These are phyloP conservation scores for Drosophila acutilabella DNA, from an alignment of 2,888 invertebrate species.

Conservation along the genomic window DNA sequence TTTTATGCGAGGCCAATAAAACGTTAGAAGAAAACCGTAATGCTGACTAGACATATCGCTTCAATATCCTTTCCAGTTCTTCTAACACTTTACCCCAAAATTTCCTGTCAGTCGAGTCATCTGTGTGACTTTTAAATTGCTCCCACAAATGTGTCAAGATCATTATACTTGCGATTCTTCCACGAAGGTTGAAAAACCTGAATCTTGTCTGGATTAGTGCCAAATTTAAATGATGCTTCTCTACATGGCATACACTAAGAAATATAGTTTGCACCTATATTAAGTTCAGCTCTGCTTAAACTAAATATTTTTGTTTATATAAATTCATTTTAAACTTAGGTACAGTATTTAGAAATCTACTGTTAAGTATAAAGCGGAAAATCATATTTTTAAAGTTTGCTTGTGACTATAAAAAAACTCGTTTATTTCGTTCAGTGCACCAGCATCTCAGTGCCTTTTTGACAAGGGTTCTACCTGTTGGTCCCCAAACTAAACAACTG, in stretches of 20 bases:
- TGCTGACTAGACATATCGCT: conserved; percentile 37
- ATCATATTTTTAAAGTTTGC: no score
- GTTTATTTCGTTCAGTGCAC: background rate
- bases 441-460: conserved; percentile 40
- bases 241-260: conserved; percentile 1
- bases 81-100: conserved; percentile 10
- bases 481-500: conserved; percentile 26
- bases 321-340: no score
- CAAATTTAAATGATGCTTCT: conserved; percentile 50
- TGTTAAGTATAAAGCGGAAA: no score
- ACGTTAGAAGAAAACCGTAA: conserved; percentile 16
- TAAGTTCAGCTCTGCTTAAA: no score
- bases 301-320: no score
- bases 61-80: background rate
- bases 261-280: no score
- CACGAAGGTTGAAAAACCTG: conserved; percentile 50
- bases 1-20: conserved; percentile 51
- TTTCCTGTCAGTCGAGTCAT: conserved; percentile 27
- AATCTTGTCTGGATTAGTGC: conserved; percentile 35
- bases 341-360: no score
- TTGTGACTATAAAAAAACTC: no score
- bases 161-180: conserved; percentile 55
- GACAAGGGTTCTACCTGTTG: conserved; percentile 63
- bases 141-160: conserved; percentile 72
- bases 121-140: conserved; percentile 72